Percentiles rank a stretch among this genome's conserved stretches.
These are phyloP conservation scores for Sphyrna mokarran DNA, from an alignment of 2,113 vertebrate genomes.

Conservation along the genomic window DNA sequence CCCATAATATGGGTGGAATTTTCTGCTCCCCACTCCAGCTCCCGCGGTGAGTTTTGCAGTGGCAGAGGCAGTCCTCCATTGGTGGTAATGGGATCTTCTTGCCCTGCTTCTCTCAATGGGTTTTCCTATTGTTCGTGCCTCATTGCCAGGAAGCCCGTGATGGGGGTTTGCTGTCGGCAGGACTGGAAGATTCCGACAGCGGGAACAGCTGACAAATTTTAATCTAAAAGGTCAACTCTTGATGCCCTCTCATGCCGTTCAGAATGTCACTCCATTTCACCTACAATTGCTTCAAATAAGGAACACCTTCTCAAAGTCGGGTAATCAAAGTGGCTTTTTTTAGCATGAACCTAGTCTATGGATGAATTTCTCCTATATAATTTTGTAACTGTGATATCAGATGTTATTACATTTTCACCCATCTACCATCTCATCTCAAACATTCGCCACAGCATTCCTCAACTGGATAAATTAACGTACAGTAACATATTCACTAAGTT, in stretches of 20 bases:
- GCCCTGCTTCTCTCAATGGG: too few relatives aligned
- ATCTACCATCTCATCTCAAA: neutral
- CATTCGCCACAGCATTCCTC: neutral
- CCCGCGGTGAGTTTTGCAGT: too few relatives aligned
- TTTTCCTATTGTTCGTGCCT: too few relatives aligned
- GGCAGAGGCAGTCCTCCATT: too few relatives aligned
- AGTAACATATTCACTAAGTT: neutral
- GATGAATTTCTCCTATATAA: neutral
- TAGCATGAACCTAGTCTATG: neutral
- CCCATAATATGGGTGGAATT: neutral
- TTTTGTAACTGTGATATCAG: neutral
- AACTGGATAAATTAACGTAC: neutral
- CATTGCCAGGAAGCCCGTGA: too few relatives aligned
- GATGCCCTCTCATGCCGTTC: neutral
- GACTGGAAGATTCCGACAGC: too few relatives aligned
- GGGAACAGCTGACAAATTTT: too few relatives aligned
- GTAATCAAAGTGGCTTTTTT: neutral
- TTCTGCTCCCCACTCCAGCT: too few relatives aligned
- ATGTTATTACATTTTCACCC: neutral
- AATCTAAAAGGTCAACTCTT: neutral
- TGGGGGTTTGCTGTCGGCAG: too few relatives aligned
- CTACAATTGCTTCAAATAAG: neutral
- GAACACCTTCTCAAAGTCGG: neutral
- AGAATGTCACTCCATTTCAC: neutral
- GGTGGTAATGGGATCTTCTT: too few relatives aligned